These are phyloP conservation scores for Sebastes minor DNA, from an alignment of 2,797 vertebrate species.

Conservation along the genomic window DNA sequence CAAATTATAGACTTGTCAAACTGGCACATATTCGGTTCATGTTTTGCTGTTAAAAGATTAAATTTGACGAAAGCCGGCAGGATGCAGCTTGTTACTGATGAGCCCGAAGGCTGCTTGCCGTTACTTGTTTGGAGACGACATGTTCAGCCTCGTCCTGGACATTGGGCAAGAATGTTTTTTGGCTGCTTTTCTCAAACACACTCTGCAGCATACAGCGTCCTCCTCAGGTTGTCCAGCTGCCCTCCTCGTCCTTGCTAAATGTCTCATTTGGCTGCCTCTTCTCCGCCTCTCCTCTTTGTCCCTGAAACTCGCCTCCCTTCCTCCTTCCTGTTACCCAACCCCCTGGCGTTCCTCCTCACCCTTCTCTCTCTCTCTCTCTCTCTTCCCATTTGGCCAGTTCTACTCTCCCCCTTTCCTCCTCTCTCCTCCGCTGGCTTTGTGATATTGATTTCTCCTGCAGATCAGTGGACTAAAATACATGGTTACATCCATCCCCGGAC, in stretches of 20 bases:
- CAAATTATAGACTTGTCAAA: neutral
- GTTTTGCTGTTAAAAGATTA: neutral
- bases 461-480: slow-evolving; percentile 68
- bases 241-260: slow-evolving; percentile 44
- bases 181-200: neutral
- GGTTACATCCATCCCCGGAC: slow-evolving; percentile 48
- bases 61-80: neutral
- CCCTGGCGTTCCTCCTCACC: neutral
- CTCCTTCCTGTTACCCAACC: slow-evolving; percentile 29
- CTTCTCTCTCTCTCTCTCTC: neutral
- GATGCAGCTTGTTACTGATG: neutral
- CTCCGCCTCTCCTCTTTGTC: slow-evolving; percentile 23
- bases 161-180: neutral
- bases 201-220: neutral
- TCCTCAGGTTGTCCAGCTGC: slow-evolving; percentile 43
- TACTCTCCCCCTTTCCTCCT: slow-evolving; percentile 13
- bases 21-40: neutral
- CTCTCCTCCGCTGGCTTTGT: slow-evolving; percentile 20
- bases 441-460: slow-evolving; percentile 71
- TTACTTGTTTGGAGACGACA: neutral
- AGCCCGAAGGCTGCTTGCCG: neutral
- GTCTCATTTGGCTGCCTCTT: slow-evolving; percentile 39
- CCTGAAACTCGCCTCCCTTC: slow-evolving; percentile 2
- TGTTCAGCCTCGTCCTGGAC: slow-evolving; percentile 20
- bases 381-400: slow-evolving; percentile 10